Evolutionary conservation across 2,797 vertebrate genomes (phyloP).

Genomic region (Dryobates pubescens): DNA sequence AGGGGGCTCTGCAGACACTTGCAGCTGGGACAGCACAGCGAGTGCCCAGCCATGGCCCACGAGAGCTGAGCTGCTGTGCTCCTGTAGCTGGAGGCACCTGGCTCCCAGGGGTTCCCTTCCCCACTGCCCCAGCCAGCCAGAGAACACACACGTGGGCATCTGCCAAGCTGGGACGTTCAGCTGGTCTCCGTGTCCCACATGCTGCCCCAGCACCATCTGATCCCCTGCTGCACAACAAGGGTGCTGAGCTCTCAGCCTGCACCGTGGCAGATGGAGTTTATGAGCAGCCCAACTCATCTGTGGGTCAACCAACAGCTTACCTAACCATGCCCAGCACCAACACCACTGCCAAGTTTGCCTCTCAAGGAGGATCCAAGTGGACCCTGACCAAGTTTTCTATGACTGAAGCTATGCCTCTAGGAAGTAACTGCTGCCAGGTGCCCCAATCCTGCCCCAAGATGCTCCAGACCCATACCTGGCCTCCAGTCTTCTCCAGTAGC

Average conservation of each 20-base stretch:
- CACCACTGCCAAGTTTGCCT: background rate
- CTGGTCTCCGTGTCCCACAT: background rate
- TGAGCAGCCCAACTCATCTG: background rate
- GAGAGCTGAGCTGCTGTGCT: rapidly evolving
- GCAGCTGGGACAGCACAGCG: rapidly evolving
- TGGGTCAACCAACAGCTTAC: background rate
- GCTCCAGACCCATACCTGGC: background rate
- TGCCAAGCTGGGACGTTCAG: background rate
- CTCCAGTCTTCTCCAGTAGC: rapidly evolving
- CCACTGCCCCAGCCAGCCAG: background rate
- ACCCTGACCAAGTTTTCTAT: background rate
- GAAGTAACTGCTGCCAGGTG: background rate
- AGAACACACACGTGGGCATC: rapidly evolving
- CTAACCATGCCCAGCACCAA: background rate
- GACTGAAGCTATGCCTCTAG: background rate
- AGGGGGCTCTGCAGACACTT: background rate
- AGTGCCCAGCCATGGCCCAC: rapidly evolving
- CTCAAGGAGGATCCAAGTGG: background rate
- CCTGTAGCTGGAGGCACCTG: rapidly evolving
- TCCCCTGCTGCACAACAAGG: rapidly evolving
- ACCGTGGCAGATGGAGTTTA: background rate
- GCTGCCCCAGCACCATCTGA: background rate
- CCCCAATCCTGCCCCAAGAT: background rate
- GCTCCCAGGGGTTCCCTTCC: background rate
- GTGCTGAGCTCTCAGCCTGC: background rate